Percentiles rank a stretch among this genome's conserved stretches.
Conservation (phyloP, 2,797 vertebrate species). For the Dendrocincla fuliginosa region DNA sequence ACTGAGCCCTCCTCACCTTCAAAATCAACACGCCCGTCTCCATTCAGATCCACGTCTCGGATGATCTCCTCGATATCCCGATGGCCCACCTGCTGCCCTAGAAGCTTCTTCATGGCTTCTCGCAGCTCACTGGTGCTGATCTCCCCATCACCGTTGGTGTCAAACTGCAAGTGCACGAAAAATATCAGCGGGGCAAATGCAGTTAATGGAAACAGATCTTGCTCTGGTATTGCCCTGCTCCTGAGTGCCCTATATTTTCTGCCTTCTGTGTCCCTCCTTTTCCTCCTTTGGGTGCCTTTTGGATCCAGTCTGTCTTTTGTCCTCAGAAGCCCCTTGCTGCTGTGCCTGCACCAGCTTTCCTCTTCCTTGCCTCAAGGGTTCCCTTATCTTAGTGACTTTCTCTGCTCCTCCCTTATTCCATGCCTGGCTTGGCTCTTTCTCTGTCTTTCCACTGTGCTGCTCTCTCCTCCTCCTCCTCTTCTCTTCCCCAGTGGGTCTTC, state of each 20-base stretch:
- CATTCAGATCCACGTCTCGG: slow-evolving; percentile 95
- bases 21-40: slow-evolving; percentile 96
- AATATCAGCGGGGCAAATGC: neutral
- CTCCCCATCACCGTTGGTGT: slow-evolving; percentile 96
- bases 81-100: slow-evolving; percentile 96
- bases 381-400: neutral
- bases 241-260: neutral
- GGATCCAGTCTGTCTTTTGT: neutral
- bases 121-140: slow-evolving; percentile 95
- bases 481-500: neutral
- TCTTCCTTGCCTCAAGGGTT: neutral
- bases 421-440: slow-evolving; percentile 1
- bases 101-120: slow-evolving; percentile 97
- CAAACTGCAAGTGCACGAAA: slow-evolving; percentile 82
- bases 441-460: neutral
- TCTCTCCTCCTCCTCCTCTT: neutral
- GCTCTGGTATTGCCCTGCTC: neutral
- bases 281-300: neutral
- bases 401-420: neutral
- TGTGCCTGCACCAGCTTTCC: neutral
- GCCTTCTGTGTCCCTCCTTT: neutral
- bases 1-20: slow-evolving; percentile 83
- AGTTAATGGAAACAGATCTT: neutral
- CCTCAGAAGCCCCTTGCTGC: neutral
- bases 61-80: slow-evolving; percentile 97